Conservation (phyloP, 2,888 invertebrate genomes). For the Cynaeus angustus region DNA sequence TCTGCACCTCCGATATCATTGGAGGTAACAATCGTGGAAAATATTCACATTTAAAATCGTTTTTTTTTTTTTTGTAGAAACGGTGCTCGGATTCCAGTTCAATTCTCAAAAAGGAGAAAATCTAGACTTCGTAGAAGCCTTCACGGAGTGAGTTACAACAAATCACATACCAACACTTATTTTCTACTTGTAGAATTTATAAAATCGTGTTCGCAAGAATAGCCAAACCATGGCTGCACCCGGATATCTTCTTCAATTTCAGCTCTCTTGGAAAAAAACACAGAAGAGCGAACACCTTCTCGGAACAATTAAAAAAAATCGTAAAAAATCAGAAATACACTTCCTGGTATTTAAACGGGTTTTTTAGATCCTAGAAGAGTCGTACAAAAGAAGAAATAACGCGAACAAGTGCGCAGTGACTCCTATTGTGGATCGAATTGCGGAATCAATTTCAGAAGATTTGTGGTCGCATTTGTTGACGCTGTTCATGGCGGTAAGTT, state of each 20-base stretch:
- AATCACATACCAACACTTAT: not conserved
- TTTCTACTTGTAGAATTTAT: slow-evolving; percentile 54
- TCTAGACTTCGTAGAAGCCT: slow-evolving; percentile 2
- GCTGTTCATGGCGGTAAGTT: slow-evolving; percentile 61
- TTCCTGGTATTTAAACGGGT: not conserved
- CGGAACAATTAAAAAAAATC: not conserved
- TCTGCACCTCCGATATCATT: slow-evolving; percentile 56
- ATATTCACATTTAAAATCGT: too few relatives aligned
- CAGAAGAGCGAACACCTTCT: slow-evolving; percentile 6
- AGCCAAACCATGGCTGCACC: slow-evolving; percentile 57
- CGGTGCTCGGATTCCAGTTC: not conserved
- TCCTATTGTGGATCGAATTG: slow-evolving; percentile 4
- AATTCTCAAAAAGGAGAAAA: not conserved
- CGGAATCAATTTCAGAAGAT: slow-evolving; percentile 52
- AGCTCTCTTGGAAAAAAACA: slow-evolving; percentile 22
- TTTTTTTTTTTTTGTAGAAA: slow-evolving; percentile 34
- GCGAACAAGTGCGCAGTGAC: not conserved
- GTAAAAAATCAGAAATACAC: not conserved
- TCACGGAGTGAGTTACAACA: not conserved
- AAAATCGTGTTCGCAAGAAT: slow-evolving; percentile 56
- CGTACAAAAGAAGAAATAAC: slow-evolving; percentile 3
- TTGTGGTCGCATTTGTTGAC: slow-evolving; percentile 60
- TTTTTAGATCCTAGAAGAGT: not conserved
- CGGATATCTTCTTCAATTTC: slow-evolving; percentile 42
- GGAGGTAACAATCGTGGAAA: slow-evolving; percentile 54